These are phyloP conservation scores for Drosophila helvetica DNA, from an alignment of 2,888 invertebrate genomes.

Conservation along the genomic window DNA sequence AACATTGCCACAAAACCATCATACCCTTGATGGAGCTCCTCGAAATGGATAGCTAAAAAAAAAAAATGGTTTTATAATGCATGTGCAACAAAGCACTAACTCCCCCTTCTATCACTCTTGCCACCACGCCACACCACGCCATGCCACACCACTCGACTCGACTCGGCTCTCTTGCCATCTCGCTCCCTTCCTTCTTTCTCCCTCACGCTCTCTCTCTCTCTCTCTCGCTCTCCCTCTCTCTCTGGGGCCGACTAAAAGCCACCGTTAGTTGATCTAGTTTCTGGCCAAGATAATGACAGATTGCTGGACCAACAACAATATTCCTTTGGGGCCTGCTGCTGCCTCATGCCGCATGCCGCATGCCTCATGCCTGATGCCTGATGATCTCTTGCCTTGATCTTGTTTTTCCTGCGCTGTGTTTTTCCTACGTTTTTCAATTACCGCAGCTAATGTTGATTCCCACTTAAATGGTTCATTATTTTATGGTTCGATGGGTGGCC, in stretches of 20 bases:
- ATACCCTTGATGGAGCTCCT: not conserved
- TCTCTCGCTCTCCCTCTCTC: not conserved
- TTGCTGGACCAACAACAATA: slow-evolving; percentile 24
- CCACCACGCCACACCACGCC: not conserved
- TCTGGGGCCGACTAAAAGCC: slow-evolving; percentile 5
- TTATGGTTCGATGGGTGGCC: slow-evolving; percentile 24
- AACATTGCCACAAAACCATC: not conserved
- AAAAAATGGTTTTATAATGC: slow-evolving; percentile 74
- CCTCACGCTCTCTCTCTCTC: not conserved
- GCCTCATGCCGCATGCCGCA: not conserved
- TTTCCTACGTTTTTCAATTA: slow-evolving; percentile 60
- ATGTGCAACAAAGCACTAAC: slow-evolving; percentile 13
- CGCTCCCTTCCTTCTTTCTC: not conserved
- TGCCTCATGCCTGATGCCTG: slow-evolving; percentile 13
- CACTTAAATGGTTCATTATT: slow-evolving; percentile 69
- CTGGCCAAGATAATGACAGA: slow-evolving; percentile 63
- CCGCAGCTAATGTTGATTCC: slow-evolving; percentile 58
- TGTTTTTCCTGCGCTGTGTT: slow-evolving; percentile 33
- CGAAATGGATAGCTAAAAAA: slow-evolving; percentile 59
- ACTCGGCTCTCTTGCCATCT: not conserved
- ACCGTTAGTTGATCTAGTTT: slow-evolving; percentile 75
- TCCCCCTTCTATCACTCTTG: not conserved
- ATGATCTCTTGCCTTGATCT: slow-evolving; percentile 30
- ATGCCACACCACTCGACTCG: not conserved
- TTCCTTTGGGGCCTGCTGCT: slow-evolving; percentile 29